A percentile compares a stretch with the other conserved stretches of the same genome.
Conservation (phyloP, 2,113 vertebrate genomes). For the Plectropomus leopardus region DNA sequence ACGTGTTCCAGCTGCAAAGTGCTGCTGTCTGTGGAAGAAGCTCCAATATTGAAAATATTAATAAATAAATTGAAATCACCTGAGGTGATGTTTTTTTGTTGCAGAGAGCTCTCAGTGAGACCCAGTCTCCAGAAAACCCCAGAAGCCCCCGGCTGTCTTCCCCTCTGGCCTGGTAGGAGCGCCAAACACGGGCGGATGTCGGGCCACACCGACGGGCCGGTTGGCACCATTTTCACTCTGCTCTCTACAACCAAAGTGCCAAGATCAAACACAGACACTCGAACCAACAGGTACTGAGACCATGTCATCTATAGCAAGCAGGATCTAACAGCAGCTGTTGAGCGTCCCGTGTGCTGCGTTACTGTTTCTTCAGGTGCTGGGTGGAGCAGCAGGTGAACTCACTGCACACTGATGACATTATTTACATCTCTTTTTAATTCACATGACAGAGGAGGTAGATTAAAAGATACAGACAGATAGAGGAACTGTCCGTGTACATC, state of each 20-base stretch:
- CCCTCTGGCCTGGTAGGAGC: slow-evolving; percentile 93
- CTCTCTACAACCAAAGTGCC: slow-evolving; percentile 82
- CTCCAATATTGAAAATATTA: slow-evolving; percentile 30
- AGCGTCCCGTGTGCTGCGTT: slow-evolving; percentile 44
- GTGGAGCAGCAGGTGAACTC: slow-evolving; percentile 49
- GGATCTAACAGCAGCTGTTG: not conserved
- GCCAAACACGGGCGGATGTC: slow-evolving; percentile 6
- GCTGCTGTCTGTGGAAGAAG: slow-evolving; percentile 28
- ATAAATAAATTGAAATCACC: slow-evolving; percentile 7
- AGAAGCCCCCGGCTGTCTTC: slow-evolving; percentile 91
- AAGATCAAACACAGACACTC: slow-evolving; percentile 72
- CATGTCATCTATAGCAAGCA: slow-evolving; percentile 39
- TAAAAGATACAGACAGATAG: not conserved
- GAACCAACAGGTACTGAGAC: slow-evolving; percentile 51
- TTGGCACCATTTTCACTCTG: slow-evolving; percentile 57
- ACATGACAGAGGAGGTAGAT: not conserved
- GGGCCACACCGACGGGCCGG: slow-evolving; percentile 31
- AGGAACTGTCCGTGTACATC: not conserved
- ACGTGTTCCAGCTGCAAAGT: slow-evolving; percentile 31
- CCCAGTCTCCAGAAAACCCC: slow-evolving; percentile 89
- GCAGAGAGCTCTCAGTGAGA: slow-evolving; percentile 93
- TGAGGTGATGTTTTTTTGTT: slow-evolving; percentile 42
- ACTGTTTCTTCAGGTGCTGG: slow-evolving; percentile 60
- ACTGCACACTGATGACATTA: slow-evolving; percentile 16
- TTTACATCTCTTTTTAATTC: slow-evolving; percentile 28